Conservation (phyloP, 2,113 vertebrate genomes). For the Gnathochromis pfefferi region DNA sequence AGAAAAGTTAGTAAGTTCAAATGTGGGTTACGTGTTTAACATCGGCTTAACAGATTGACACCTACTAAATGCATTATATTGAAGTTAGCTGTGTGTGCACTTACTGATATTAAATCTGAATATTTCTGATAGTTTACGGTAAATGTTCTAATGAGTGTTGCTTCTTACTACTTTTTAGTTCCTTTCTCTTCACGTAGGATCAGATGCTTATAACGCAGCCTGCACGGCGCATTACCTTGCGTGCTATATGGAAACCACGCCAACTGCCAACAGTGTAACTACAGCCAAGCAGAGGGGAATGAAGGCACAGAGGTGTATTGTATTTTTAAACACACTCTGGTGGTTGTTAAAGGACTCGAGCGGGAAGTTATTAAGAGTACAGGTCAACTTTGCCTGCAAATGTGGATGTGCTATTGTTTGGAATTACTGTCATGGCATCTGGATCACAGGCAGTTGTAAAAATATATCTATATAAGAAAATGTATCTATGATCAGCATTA, state of each 20-base stretch:
- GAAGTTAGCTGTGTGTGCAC: not conserved
- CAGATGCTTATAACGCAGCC: not conserved
- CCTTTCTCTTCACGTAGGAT: not conserved
- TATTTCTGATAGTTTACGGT: not conserved
- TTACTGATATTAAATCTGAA: not conserved
- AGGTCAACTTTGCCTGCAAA: not conserved
- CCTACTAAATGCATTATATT: not conserved
- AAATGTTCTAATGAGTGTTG: not conserved
- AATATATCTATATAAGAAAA: not conserved
- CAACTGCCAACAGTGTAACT: not conserved
- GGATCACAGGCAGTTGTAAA: not conserved
- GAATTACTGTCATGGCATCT: not conserved
- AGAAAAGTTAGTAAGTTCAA: not conserved
- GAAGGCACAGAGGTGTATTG: constrained; percentile 61
- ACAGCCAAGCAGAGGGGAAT: constrained; percentile 5
- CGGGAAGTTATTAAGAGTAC: not conserved
- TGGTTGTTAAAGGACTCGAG: constrained; percentile 29
- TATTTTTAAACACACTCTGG: constrained; percentile 37
- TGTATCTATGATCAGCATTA: not conserved
- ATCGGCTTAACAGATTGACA: not conserved
- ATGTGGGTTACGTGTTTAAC: not conserved
- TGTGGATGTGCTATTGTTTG: not conserved
- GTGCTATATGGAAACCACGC: not conserved
- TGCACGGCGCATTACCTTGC: not conserved
- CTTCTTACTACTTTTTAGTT: not conserved